A percentile compares a stretch with the other conserved stretches of the same genome.
These are phyloP conservation scores for Drosophila sturtevanti DNA, from an alignment of 1,140 invertebrate genomes.

Conservation along the genomic window DNA sequence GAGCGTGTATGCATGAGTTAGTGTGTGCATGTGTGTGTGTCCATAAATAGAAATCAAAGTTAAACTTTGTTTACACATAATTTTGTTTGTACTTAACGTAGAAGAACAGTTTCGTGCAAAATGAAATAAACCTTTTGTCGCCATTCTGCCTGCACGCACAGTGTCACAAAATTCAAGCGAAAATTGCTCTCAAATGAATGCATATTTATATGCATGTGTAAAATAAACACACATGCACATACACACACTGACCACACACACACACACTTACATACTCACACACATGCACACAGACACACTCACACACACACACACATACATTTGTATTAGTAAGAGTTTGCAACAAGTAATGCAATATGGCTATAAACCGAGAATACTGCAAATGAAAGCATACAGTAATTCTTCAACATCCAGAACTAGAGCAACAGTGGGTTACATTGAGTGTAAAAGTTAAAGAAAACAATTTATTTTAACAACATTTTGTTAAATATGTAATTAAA, in stretches of 20 bases:
- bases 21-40: background rate
- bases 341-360: too few species aligned
- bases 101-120: background rate
- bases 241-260: too few species aligned
- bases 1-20: background rate
- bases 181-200: constrained; percentile 1
- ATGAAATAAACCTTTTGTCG: constrained; percentile 6
- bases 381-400: too few species aligned
- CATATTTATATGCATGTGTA: background rate
- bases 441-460: too few species aligned
- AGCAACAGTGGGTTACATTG: too few species aligned
- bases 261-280: background rate
- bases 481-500: too few species aligned
- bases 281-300: background rate
- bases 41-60: constrained; percentile 18
- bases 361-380: too few species aligned
- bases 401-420: too few species aligned
- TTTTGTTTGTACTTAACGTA: constrained; percentile 5
- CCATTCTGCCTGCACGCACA: constrained; percentile 1
- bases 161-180: constrained; percentile 5
- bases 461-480: too few species aligned
- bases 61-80: constrained; percentile 2
- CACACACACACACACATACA: too few species aligned
- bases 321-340: too few species aligned
- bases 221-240: background rate